Percentiles rank a stretch among this genome's conserved stretches.
Evolutionary conservation across 2,113 vertebrate species (phyloP).

Genomic region (Podarcis muralis): DNA sequence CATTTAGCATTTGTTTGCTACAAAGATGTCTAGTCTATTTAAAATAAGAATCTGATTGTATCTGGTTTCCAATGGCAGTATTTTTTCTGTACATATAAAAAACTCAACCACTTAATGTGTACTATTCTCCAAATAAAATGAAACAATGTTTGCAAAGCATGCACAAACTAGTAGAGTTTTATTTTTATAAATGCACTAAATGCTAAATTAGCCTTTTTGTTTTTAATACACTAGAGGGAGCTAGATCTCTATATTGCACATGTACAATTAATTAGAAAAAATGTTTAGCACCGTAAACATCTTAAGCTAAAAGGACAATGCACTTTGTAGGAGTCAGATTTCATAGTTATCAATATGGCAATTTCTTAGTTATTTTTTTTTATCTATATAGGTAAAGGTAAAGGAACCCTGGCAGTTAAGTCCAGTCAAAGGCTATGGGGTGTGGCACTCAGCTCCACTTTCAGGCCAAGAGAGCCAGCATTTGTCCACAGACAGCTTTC

Average conservation of each 20-base stretch:
- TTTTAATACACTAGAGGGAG: slow-evolving; percentile 83
- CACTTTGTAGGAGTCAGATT: background rate
- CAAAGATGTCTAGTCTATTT: background rate
- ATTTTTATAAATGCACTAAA: slow-evolving; percentile 70
- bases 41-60: background rate
- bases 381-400: no score
- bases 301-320: background rate
- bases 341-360: background rate
- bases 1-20: background rate
- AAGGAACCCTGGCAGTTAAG: background rate
- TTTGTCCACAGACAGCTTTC: no score
- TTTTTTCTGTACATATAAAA: background rate
- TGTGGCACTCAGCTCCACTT: no score
- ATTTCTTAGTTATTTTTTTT: background rate
- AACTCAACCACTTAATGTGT: background rate
- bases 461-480: no score
- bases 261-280: slow-evolving; percentile 47
- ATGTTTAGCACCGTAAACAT: slow-evolving; percentile 29
- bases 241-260: slow-evolving; percentile 75
- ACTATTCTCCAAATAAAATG: background rate
- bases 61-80: background rate
- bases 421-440: background rate
- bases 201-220: slow-evolving; percentile 59
- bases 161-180: background rate
- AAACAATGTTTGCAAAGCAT: background rate